A percentile compares a stretch with the other conserved stretches of the same genome.
phyloP scores from a whole-genome alignment of 1,140 invertebrate species.

The Musca domestica region DNA sequence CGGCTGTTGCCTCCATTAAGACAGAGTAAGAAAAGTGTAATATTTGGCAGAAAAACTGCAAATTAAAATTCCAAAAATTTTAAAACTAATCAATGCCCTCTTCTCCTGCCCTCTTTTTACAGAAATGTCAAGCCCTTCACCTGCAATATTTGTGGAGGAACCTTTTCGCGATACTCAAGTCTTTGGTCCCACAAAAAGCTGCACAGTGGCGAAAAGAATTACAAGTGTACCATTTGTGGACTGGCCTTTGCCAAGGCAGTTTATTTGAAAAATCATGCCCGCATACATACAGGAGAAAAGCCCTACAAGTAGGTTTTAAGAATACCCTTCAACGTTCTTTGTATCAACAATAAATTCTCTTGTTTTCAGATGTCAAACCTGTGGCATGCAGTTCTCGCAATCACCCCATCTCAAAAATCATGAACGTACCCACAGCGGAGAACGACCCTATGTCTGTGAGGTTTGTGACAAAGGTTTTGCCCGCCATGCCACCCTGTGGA shows the following conservation, averaged over 20 bases:
- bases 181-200: constrained; percentile 82
- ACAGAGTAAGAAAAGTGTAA: constrained; percentile 39
- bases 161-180: constrained; percentile 79
- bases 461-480: constrained; percentile 89
- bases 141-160: constrained; percentile 82
- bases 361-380: constrained; percentile 68
- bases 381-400: constrained; percentile 85
- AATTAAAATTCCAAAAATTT: constrained; percentile 12
- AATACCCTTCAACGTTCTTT: not conserved
- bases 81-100: constrained; percentile 20
- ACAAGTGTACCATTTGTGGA: constrained; percentile 89
- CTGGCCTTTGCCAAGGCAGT: constrained; percentile 89
- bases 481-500: constrained; percentile 82
- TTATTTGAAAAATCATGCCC: constrained; percentile 87
- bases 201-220: constrained; percentile 84
- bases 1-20: constrained; percentile 31
- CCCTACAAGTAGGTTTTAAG: constrained; percentile 67
- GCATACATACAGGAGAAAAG: constrained; percentile 80
- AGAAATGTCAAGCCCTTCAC: constrained; percentile 71
- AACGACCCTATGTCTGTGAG: constrained; percentile 87
- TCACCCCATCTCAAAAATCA: constrained; percentile 91
- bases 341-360: not conserved
- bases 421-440: constrained; percentile 86
- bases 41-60: not conserved
- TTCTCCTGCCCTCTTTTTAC: constrained; percentile 11